Conservation (phyloP, 2,888 invertebrate genomes). For the Amblyjoppa proteus region DNA sequence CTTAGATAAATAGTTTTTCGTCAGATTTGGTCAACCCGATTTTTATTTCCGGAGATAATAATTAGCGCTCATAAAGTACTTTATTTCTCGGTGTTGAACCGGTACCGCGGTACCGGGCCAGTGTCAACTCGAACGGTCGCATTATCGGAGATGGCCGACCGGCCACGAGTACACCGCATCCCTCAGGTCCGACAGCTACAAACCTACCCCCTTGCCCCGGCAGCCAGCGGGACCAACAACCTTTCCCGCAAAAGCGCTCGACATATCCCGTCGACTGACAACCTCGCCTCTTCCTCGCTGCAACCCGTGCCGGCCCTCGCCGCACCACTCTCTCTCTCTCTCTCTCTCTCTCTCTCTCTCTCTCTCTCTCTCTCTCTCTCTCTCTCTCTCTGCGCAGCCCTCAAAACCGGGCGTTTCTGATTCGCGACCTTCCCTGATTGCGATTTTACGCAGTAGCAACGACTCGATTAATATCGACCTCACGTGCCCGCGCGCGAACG, state of each 20-base stretch:
- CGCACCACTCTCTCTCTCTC: conserved; percentile 23
- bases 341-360: conserved; percentile 42
- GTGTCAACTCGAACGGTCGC: conserved; percentile 60
- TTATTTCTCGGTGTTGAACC: conserved; percentile 17
- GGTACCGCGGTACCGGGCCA: conserved; percentile 46
- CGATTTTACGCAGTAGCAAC: conserved; percentile 74
- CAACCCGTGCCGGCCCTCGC: not conserved
- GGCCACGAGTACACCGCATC: conserved; percentile 59
- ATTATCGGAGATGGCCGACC: conserved; percentile 59
- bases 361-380: conserved; percentile 13
- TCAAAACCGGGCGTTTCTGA: conserved; percentile 32
- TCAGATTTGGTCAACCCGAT: not conserved
- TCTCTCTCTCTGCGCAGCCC: conserved; percentile 27
- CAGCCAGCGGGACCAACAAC: conserved; percentile 30
- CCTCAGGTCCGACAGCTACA: conserved; percentile 50
- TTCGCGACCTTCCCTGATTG: conserved; percentile 72
- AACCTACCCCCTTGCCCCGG: conserved; percentile 20
- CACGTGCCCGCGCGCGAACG: conserved; percentile 71
- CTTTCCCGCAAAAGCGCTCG: conserved; percentile 51
- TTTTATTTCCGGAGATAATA: not conserved
- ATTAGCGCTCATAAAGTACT: not conserved
- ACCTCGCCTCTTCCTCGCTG: conserved; percentile 6
- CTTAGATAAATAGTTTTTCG: too few relatives aligned
- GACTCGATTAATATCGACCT: conserved; percentile 74
- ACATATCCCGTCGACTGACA: conserved; percentile 61